A percentile compares a stretch with the other conserved stretches of the same genome.
Evolutionary conservation across 2,888 invertebrate genomes (phyloP).

Genomic region (Lochmaea crataegi): DNA sequence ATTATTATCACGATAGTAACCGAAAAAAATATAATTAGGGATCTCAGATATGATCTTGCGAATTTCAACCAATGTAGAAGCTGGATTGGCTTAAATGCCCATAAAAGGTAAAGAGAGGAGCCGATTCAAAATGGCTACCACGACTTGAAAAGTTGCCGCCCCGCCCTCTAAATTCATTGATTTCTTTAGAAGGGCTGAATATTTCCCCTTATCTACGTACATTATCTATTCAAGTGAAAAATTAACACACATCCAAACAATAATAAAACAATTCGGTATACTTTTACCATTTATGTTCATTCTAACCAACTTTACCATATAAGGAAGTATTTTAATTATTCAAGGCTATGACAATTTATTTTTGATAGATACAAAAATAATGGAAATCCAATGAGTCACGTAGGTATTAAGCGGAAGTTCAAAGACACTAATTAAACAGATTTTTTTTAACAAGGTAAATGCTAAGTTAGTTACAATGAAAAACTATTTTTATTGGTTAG

Average conservation of each 20-base stretch:
- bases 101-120: slow-evolving; percentile 72
- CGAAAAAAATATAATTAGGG: slow-evolving; percentile 30
- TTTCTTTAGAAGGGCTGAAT: slow-evolving; percentile 36
- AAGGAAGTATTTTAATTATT: slow-evolving; percentile 25
- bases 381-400: slow-evolving; percentile 3
- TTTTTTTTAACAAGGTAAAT: not conserved
- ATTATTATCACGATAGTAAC: slow-evolving; percentile 24
- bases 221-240: not conserved
- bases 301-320: slow-evolving; percentile 4
- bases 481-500: no score
- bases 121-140: slow-evolving; percentile 62
- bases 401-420: not conserved
- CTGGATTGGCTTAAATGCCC: slow-evolving; percentile 72
- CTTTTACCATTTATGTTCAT: not conserved
- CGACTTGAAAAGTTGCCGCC: slow-evolving; percentile 61
- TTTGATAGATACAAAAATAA: slow-evolving; percentile 2
- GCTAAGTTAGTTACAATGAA: no score
- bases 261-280: not conserved
- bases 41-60: slow-evolving; percentile 49
- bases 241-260: not conserved
- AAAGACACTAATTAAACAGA: not conserved
- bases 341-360: slow-evolving; percentile 9
- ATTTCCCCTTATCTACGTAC: slow-evolving; percentile 8
- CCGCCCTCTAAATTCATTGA: slow-evolving; percentile 55
- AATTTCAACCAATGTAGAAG: slow-evolving; percentile 69